phyloP scores from a whole-genome alignment of 2,888 invertebrate genomes.

The Phytoseiulus persimilis region DNA sequence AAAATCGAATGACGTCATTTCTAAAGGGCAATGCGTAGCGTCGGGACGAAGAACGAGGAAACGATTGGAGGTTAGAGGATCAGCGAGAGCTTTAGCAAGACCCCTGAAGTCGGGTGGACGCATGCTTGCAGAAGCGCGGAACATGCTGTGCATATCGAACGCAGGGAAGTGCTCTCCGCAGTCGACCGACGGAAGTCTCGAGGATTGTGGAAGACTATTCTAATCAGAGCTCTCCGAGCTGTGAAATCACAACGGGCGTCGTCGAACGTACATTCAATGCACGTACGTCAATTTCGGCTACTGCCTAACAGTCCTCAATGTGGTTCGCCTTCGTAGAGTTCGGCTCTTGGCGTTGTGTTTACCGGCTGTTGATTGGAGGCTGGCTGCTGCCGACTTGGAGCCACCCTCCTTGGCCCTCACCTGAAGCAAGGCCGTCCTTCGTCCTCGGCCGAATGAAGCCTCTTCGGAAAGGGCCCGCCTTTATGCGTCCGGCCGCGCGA shows the following conservation, averaged over 20 bases:
- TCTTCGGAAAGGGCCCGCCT: constrained; percentile 31
- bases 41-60: no score
- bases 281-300: not conserved
- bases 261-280: not conserved
- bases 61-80: no score
- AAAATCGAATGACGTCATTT: no score
- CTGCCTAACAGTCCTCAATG: not conserved
- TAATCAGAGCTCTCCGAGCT: not conserved
- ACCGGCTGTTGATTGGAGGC: constrained; percentile 5
- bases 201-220: not conserved
- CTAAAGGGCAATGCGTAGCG: no score
- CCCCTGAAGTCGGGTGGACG: no score
- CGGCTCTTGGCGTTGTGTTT: not conserved
- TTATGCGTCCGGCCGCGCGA: constrained; percentile 25
- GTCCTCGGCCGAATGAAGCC: constrained; percentile 29
- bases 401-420: constrained; percentile 5
- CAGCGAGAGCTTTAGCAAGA: no score
- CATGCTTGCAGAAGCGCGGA: no score
- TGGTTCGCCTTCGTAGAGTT: not conserved
- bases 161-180: not conserved
- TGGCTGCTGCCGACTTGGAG: not conserved
- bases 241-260: not conserved
- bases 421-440: constrained; percentile 13
- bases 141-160: no score
- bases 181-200: not conserved